Base-by-base conservation (phyloP, 2,113 vertebrate species). In the Cottus gobio region DNA sequence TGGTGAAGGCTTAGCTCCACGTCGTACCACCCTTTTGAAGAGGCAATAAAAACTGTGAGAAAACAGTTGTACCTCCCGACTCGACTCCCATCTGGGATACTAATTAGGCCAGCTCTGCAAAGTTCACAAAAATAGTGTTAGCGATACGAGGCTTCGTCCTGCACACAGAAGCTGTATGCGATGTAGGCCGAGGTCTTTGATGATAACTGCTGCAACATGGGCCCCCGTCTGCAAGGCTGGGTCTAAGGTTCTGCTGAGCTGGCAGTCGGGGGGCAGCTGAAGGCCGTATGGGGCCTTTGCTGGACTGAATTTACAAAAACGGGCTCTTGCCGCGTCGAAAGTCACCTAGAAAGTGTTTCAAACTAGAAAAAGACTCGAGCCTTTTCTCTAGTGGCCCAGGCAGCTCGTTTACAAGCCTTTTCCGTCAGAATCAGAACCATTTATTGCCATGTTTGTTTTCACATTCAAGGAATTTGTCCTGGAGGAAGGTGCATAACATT, bases 71-170 rank as follows among this genome's bases (percentile, higher is more conserved):
- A 71, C 85, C 73, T 69, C 87, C 79, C 79, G 69, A 71, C 68
- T 60, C 54, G 26, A 36, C 57, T 56, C 39, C 71, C 79, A 84
- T 89, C 90, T 94, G 88, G 84, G 62, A 75, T 84, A 73, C 74
- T 91, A 92, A 92, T 94, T 91, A 90, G 87, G 69, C 57, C 74
- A 77, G 68, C 79, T 87, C 73, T 87, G 89, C 82, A 92, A 86
- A 91, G 77, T 50, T 72, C 65, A 71, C 58, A 66, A 46, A 81
- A 74, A 74, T 8, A 26, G 42, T 63, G 36, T 54, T 68, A 65
- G 72, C 73, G 37, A 54, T 76, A 39, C 42, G 58, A 46, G 31
- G 58, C 46, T 44, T 71, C 39, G 75, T 82, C 42, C 22, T 62
- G 58, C 44, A 34, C 61, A 60, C 44, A 57, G 66, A 67, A 56